Conservation (phyloP, 1,140 invertebrate species). For the Eumaeus atala region DNA sequence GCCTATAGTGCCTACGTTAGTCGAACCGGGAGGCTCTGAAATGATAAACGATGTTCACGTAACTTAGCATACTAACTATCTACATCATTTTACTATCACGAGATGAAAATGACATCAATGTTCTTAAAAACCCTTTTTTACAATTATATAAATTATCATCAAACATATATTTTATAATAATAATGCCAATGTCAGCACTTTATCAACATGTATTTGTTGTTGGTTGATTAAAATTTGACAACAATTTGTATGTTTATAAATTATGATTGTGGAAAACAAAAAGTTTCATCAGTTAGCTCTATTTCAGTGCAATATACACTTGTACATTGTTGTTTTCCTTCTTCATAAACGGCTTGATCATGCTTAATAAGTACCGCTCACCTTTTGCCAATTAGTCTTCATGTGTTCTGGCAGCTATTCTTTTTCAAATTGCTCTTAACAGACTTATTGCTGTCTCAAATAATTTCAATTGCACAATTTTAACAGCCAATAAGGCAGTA, state of each 20-base stretch:
- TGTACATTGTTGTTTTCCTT: constrained; percentile 8
- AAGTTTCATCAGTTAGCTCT: neutral
- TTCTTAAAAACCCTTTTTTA: neutral
- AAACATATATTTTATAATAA: too few relatives aligned
- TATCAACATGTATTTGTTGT: constrained; percentile 9
- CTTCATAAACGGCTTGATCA: constrained; percentile 6
- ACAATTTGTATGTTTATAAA: neutral
- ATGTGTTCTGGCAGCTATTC: neutral
- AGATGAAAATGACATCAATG: neutral
- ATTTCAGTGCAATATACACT: neutral
- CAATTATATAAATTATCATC: too few relatives aligned
- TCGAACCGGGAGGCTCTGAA: constrained; percentile 76
- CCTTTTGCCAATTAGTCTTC: neutral
- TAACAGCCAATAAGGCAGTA: too few relatives aligned
- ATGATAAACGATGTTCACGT: constrained; percentile 30
- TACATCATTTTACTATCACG: neutral
- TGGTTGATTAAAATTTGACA: constrained; percentile 16
- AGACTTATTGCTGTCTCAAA: too few relatives aligned
- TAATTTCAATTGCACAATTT: too few relatives aligned
- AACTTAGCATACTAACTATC: neutral
- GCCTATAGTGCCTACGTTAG: constrained; percentile 77
- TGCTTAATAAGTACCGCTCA: constrained; percentile 1
- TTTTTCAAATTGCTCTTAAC: neutral
- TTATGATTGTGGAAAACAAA: constrained; percentile 7
- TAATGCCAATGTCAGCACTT: too few relatives aligned